Percentiles rank a stretch among this genome's conserved stretches.
Evolutionary conservation across 2,113 vertebrate genomes (phyloP).

Genomic region (Capreolus pygargus): DNA sequence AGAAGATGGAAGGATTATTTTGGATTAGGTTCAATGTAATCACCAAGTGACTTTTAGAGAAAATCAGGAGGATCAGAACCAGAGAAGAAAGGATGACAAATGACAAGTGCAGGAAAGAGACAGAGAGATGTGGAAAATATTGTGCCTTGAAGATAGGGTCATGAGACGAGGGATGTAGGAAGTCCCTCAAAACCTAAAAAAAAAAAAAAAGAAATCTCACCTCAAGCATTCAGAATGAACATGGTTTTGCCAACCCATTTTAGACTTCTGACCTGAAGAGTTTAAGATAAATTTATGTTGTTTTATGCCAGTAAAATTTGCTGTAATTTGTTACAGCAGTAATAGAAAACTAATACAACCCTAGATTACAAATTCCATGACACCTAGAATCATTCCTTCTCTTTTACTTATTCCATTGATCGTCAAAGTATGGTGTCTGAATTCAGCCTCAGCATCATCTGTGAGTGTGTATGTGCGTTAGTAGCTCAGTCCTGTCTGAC

Average conservation of each 20-base stretch:
- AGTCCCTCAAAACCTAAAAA: background rate
- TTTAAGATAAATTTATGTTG: background rate
- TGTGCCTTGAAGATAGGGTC: background rate
- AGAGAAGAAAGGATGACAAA: background rate
- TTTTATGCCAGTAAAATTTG: background rate
- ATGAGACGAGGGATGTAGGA: background rate
- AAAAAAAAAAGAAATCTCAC: background rate
- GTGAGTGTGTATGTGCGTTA: background rate
- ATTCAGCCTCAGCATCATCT: background rate
- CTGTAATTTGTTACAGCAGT: background rate
- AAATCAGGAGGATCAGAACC: background rate
- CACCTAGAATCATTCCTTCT: background rate
- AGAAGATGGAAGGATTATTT: background rate
- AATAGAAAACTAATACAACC: background rate
- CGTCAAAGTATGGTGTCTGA: background rate
- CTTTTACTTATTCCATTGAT: background rate
- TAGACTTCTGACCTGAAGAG: background rate
- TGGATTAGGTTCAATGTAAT: background rate
- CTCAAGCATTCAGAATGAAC: background rate
- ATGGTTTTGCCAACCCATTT: background rate
- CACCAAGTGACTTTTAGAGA: background rate
- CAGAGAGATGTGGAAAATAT: background rate
- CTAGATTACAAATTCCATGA: background rate
- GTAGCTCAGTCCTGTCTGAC: background rate
- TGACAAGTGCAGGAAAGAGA: background rate